Evolutionary conservation across 2,113 vertebrate genomes (phyloP).

Genomic region (Ariopsis seemanni): DNA sequence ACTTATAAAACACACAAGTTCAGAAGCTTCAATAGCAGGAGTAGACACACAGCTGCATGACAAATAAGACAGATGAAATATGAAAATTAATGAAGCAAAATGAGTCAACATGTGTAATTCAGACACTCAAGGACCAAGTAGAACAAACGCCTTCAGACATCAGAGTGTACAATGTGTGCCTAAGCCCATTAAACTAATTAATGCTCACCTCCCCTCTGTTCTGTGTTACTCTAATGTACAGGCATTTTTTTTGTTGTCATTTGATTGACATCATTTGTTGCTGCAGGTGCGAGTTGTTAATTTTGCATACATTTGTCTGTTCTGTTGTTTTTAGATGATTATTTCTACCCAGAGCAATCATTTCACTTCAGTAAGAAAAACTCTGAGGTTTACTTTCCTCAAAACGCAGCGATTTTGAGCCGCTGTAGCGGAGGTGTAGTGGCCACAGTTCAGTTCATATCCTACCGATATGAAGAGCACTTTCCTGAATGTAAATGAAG

Average conservation of each 20-base stretch:
- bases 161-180: neutral
- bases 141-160: neutral
- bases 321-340: neutral
- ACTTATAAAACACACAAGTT: neutral
- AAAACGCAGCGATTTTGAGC: neutral
- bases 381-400: neutral
- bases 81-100: neutral
- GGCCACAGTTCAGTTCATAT: neutral
- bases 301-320: neutral
- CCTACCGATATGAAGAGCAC: neutral
- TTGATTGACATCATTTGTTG: neutral
- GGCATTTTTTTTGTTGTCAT: neutral
- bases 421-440: neutral
- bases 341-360: neutral
- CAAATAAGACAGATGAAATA: neutral
- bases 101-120: neutral
- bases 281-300: no score
- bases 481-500: conserved; percentile 17
- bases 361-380: neutral
- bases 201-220: no score
- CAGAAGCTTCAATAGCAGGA: neutral
- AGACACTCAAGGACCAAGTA: neutral
- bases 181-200: neutral
- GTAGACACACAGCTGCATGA: neutral
- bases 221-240: neutral